Conservation (phyloP, 2,113 vertebrate species). For the Cisticola juncidis region DNA sequence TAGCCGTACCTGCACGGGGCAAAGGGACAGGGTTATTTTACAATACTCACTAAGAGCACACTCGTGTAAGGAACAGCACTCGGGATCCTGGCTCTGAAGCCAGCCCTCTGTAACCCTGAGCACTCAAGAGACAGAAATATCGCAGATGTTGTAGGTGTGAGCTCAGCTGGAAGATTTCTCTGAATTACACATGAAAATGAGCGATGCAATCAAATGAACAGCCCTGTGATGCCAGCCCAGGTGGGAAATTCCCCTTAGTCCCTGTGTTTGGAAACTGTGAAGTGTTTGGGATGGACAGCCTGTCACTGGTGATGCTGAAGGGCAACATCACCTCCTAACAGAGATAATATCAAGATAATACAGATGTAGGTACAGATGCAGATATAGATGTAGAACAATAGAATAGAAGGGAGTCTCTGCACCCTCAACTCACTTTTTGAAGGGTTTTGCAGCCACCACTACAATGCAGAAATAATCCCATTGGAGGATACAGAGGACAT, state of each 20-base stretch:
- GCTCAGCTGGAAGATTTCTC: not conserved
- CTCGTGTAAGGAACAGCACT: fast-evolving
- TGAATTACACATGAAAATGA: not conserved
- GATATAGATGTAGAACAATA: not conserved
- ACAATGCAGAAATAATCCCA: not conserved
- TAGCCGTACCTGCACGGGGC: slow-evolving; percentile 84
- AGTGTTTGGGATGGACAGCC: not conserved
- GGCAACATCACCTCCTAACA: not conserved
- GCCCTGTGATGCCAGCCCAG: not conserved
- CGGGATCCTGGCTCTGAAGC: not conserved
- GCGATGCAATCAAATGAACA: not conserved
- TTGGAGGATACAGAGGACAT: not conserved
- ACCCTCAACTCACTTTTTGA: not conserved
- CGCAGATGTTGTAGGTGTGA: not conserved
- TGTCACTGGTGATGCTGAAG: not conserved
- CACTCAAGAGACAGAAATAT: not conserved
- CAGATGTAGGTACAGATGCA: not conserved
- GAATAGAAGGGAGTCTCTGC: not conserved
- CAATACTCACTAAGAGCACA: not conserved
- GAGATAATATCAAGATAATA: not conserved
- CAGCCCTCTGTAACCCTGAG: not conserved
- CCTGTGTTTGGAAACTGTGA: not conserved
- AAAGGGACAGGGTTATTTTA: not conserved
- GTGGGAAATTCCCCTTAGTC: not conserved
- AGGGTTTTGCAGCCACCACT: not conserved